Evolutionary conservation across 1,140 invertebrate genomes (phyloP).

Genomic region (Gryllus bimaculatus): DNA sequence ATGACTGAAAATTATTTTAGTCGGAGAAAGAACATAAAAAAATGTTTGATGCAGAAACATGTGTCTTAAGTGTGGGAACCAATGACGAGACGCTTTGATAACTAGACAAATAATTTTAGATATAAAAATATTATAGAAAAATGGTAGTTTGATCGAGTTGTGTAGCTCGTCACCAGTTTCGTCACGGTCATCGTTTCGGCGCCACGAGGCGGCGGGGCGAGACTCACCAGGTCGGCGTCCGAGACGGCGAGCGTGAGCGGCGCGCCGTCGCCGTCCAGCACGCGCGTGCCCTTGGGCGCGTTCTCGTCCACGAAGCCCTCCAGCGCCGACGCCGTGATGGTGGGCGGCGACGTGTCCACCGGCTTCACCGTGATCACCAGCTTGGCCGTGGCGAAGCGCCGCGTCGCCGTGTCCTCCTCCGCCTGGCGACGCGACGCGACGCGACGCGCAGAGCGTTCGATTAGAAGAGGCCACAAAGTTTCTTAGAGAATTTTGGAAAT

Average conservation of each 20-base stretch:
- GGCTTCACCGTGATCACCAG: constrained; percentile 70
- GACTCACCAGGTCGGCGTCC: constrained; percentile 70
- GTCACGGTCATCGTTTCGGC: constrained; percentile 58
- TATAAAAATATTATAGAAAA: too few species aligned
- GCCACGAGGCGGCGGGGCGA: constrained; percentile 56
- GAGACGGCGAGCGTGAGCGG: constrained; percentile 63
- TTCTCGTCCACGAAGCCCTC: constrained; percentile 80
- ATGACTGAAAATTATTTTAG: too few species aligned
- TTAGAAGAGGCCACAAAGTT: too few species aligned
- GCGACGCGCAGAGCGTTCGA: too few species aligned
- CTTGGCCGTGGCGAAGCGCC: constrained; percentile 70
- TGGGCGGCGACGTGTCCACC: constrained; percentile 74
- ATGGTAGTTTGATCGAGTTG: too few species aligned
- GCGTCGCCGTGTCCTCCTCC: constrained; percentile 66
- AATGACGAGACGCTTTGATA: too few species aligned
- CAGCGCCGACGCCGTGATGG: constrained; percentile 55
- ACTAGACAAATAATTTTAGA: too few species aligned
- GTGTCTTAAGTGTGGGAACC: too few species aligned
- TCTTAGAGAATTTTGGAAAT: too few species aligned
- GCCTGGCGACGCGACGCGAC: constrained; percentile 41
- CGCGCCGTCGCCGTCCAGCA: constrained; percentile 53
- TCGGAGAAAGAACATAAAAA: too few species aligned
- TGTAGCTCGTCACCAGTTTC: too few species aligned
- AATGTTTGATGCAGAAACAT: too few species aligned
- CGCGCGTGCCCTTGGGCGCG: constrained; percentile 69